Conservation (phyloP, 2,797 vertebrate species). For the Lutjanus campechanus region DNA sequence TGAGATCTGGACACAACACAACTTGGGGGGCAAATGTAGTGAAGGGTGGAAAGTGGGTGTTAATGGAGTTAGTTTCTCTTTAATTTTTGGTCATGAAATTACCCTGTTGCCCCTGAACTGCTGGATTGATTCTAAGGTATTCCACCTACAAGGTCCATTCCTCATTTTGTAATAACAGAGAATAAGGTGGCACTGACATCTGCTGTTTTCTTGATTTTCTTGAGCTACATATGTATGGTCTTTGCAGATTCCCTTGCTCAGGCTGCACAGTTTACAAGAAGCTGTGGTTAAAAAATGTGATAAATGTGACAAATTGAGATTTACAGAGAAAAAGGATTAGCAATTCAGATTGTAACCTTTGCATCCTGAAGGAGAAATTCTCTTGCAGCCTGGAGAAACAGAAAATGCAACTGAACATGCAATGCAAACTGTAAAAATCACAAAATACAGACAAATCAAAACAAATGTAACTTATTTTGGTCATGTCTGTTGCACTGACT, state of each 20-base stretch:
- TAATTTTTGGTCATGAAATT: conserved; percentile 58
- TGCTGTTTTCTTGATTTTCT: conserved; percentile 39
- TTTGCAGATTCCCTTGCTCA: conserved; percentile 33
- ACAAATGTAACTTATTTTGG: conserved; percentile 58
- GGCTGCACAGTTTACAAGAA: conserved; percentile 22
- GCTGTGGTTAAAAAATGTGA: conserved; percentile 12
- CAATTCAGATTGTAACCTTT: neutral
- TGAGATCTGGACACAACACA: conserved; percentile 69
- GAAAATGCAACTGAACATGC: neutral
- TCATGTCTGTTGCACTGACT: conserved; percentile 72
- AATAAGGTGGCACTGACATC: conserved; percentile 42
- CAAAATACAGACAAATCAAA: conserved; percentile 34
- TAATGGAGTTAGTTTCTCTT: conserved; percentile 58
- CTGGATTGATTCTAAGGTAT: conserved; percentile 54
- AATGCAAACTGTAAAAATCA: neutral
- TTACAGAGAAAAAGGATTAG: conserved; percentile 1
- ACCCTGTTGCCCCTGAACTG: conserved; percentile 51
- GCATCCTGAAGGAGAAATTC: neutral
- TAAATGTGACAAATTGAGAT: conserved; percentile 8
- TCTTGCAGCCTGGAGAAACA: conserved; percentile 5
- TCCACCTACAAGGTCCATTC: conserved; percentile 44
- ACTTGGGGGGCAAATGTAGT: conserved; percentile 59
- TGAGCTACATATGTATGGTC: neutral
- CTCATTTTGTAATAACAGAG: conserved; percentile 52
- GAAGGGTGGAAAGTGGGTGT: conserved; percentile 44